Evolutionary conservation across 2,797 vertebrate genomes (phyloP).

Genomic region (Silurus aristotelis): DNA sequence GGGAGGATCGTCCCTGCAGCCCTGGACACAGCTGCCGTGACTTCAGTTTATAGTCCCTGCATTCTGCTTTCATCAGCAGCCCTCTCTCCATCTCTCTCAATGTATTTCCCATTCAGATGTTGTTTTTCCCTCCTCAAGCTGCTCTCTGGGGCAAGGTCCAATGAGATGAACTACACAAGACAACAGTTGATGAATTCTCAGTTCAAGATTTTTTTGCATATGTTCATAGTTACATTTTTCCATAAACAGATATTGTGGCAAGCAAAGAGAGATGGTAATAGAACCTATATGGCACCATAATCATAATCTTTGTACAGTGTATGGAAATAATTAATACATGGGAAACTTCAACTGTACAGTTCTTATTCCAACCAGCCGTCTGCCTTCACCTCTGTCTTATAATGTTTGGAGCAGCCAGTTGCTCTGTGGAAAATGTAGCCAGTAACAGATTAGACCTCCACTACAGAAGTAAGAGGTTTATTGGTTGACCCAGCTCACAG

Average conservation of each 20-base stretch:
- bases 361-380: slow-evolving; percentile 14
- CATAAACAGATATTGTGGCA: slow-evolving; percentile 14
- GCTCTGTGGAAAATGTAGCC: slow-evolving; percentile 50
- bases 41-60: slow-evolving; percentile 57
- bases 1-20: slow-evolving; percentile 71
- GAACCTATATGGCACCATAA: slow-evolving; percentile 31
- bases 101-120: slow-evolving; percentile 52
- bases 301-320: slow-evolving; percentile 17
- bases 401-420: slow-evolving; percentile 53
- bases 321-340: slow-evolving; percentile 30
- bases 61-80: slow-evolving; percentile 68
- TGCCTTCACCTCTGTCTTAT: slow-evolving; percentile 16
- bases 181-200: slow-evolving; percentile 35
- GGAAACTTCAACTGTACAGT: slow-evolving; percentile 17
- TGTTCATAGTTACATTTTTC: slow-evolving; percentile 27
- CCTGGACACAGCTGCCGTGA: slow-evolving; percentile 75
- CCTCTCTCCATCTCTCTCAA: slow-evolving; percentile 43
- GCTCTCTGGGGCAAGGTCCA: slow-evolving; percentile 25
- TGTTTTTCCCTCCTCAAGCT: slow-evolving; percentile 51
- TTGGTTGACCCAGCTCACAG: slow-evolving; percentile 55
- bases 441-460: slow-evolving; percentile 66
- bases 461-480: slow-evolving; percentile 67
- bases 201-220: background rate
- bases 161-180: slow-evolving; percentile 34
- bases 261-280: slow-evolving; percentile 23